phyloP scores from a whole-genome alignment of 2,888 invertebrate species.

The Urechis unicinctus region DNA sequence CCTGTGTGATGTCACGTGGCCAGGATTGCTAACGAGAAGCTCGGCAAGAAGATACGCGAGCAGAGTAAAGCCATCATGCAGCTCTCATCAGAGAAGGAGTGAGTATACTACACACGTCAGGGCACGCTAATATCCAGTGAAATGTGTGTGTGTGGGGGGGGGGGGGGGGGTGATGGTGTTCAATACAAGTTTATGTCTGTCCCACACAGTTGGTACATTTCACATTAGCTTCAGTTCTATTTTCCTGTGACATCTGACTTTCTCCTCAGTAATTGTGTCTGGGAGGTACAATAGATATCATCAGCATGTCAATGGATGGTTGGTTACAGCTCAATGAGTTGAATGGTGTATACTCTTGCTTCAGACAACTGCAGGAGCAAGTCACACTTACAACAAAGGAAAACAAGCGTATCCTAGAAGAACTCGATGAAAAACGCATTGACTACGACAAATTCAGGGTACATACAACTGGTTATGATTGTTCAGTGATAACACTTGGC shows the following conservation, averaged over 20 bases:
- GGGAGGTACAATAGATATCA: too few relatives aligned
- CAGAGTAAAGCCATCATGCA: constrained; percentile 47
- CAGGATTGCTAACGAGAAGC: constrained; percentile 48
- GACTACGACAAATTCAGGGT: constrained; percentile 43
- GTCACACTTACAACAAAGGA: constrained; percentile 38
- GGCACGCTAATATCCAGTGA: too few relatives aligned
- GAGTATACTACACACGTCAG: constrained; percentile 22
- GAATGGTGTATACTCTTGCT: constrained; percentile 2
- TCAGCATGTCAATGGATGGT: too few relatives aligned
- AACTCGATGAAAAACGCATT: constrained; percentile 37
- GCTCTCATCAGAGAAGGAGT: constrained; percentile 47
- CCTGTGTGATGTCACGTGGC: too few relatives aligned
- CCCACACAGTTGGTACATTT: too few relatives aligned
- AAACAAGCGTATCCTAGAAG: constrained; percentile 37
- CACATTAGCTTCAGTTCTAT: too few relatives aligned
- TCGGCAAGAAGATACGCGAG: constrained; percentile 47
- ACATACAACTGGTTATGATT: constrained; percentile 1
- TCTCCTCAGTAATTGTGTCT: too few relatives aligned
- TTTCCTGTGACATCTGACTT: too few relatives aligned
- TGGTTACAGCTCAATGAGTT: too few relatives aligned
- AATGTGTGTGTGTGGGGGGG: too few relatives aligned
- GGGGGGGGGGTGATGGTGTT: too few relatives aligned
- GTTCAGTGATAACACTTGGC: not conserved
- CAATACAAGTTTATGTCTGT: too few relatives aligned
- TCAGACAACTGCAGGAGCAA: constrained; percentile 40